Percentiles rank a stretch among this genome's conserved stretches.
These are phyloP conservation scores for Brienomyrus brachyistius DNA, from an alignment of 2,113 vertebrate genomes.

Conservation along the genomic window DNA sequence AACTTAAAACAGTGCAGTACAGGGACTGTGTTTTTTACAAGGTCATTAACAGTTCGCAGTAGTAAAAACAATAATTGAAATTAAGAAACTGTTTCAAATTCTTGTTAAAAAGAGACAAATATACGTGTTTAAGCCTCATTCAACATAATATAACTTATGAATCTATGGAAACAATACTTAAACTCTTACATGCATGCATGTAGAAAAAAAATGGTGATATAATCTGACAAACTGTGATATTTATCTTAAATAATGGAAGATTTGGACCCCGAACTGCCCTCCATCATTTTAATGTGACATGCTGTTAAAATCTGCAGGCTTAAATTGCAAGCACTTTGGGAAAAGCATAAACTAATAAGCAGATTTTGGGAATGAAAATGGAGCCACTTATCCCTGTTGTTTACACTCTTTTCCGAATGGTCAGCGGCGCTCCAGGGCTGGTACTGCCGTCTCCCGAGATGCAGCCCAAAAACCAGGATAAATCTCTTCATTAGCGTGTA, in stretches of 20 bases:
- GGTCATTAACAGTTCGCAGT: not conserved
- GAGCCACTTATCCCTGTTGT: not conserved
- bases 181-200: not conserved
- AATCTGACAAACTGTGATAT: not conserved
- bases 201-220: not conserved
- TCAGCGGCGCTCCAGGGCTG: not conserved
- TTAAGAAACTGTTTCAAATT: not conserved
- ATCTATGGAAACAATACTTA: not conserved
- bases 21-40: not conserved
- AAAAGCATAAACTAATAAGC: not conserved
- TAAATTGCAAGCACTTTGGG: not conserved
- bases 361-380: not conserved
- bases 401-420: not conserved
- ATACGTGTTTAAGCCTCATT: not conserved
- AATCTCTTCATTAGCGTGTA: constrained; percentile 3
- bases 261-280: not conserved
- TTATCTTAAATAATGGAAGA: constrained; percentile 3
- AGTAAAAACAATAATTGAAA: not conserved
- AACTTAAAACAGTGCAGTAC: not conserved
- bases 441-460: not conserved
- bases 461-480: not conserved
- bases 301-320: not conserved
- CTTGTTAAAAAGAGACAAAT: not conserved
- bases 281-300: not conserved
- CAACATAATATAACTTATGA: not conserved